Conservation (phyloP, 2,797 vertebrate species). For the Labroides dimidiatus region DNA sequence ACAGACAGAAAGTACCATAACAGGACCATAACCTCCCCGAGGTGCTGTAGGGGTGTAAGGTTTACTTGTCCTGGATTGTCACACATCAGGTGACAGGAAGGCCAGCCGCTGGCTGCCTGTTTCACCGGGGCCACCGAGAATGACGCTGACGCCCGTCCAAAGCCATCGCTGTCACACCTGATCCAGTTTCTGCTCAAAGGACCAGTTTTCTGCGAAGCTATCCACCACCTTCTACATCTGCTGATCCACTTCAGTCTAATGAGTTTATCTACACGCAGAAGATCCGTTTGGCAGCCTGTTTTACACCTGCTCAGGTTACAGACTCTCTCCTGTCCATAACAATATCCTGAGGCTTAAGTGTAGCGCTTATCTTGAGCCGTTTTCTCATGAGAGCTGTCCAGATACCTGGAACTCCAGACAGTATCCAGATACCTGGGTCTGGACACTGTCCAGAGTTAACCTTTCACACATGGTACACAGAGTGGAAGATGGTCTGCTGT, state of each 20-base stretch:
- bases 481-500: neutral
- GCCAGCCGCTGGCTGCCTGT: conserved; percentile 24
- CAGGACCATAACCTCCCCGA: conserved; percentile 20
- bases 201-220: conserved; percentile 37
- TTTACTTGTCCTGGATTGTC: conserved; percentile 32
- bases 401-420: no score
- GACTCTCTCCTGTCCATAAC: neutral
- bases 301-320: conserved; percentile 54
- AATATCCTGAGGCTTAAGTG: conserved; percentile 3
- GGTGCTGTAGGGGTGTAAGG: conserved; percentile 7
- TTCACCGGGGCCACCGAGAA: conserved; percentile 57
- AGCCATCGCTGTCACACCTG: conserved; percentile 56
- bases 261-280: conserved; percentile 29
- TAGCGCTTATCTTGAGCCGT: conserved; percentile 10
- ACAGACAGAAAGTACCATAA: conserved; percentile 28
- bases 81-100: conserved; percentile 38
- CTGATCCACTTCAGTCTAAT: conserved; percentile 31
- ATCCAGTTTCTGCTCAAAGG: conserved; percentile 59
- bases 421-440: no score
- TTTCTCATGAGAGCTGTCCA: conserved; percentile 1
- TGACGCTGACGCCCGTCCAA: conserved; percentile 27
- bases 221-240: conserved; percentile 47
- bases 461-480: neutral
- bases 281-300: conserved; percentile 30
- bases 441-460: neutral